Evolutionary conservation across 1,140 invertebrate species (phyloP).

Genomic region (Sesamia nonagrioides): DNA sequence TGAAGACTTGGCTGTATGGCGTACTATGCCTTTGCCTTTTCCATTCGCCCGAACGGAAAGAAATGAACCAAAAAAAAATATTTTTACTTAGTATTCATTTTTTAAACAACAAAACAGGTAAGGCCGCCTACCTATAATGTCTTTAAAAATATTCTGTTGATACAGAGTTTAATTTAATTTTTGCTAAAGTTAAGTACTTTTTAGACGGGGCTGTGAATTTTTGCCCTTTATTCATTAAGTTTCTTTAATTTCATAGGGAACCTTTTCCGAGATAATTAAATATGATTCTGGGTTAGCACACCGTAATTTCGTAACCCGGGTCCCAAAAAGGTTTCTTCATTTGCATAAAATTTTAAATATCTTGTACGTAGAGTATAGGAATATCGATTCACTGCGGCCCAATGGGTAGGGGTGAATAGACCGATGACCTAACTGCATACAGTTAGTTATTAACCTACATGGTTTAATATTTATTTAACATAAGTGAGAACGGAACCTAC

Average conservation of each 20-base stretch:
- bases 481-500: not conserved
- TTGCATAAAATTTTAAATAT: slow-evolving; percentile 34
- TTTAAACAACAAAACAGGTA: not conserved
- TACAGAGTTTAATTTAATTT: slow-evolving; percentile 11
- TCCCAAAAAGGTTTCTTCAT: slow-evolving; percentile 38
- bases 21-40: too few species aligned
- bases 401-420: slow-evolving; percentile 32
- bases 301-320: not conserved
- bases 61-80: too few species aligned
- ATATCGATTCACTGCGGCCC: slow-evolving; percentile 33
- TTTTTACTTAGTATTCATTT: not conserved
- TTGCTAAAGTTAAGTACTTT: not conserved
- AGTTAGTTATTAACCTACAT: slow-evolving; percentile 32
- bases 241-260: slow-evolving; percentile 31
- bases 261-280: slow-evolving; percentile 37
- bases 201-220: slow-evolving; percentile 28
- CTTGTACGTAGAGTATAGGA: not conserved
- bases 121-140: not conserved
- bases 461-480: not conserved
- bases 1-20: too few species aligned
- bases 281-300: slow-evolving; percentile 37
- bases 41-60: too few species aligned
- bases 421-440: slow-evolving; percentile 40
- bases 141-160: not conserved
- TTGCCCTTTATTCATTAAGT: slow-evolving; percentile 41